Conservation (phyloP, 2,113 vertebrate species). For the Glaucidium brasilianum region DNA sequence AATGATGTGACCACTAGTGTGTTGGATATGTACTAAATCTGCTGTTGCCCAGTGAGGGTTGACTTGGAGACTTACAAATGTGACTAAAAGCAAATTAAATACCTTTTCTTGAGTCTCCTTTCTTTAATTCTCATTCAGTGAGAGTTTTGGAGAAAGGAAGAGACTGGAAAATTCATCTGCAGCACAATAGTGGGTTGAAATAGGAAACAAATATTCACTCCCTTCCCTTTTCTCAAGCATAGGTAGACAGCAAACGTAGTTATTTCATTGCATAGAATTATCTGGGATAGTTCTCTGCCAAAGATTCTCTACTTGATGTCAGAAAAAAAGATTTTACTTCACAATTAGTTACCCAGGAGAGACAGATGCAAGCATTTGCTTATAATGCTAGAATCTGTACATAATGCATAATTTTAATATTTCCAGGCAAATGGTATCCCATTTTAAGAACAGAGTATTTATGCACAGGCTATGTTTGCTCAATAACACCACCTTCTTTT, state of each 20-base stretch:
- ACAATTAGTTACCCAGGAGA: background rate
- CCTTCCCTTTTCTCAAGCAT: background rate
- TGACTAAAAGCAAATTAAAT: background rate
- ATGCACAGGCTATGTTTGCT: background rate
- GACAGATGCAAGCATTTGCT: background rate
- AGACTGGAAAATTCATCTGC: background rate
- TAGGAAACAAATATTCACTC: background rate
- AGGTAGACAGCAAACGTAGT: background rate
- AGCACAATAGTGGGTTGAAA: background rate
- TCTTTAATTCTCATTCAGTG: background rate
- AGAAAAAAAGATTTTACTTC: background rate
- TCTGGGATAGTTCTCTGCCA: background rate
- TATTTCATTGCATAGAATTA: background rate
- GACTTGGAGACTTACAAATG: background rate
- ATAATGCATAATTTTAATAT: background rate
- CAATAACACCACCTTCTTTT: background rate
- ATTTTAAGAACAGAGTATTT: background rate
- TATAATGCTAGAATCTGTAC: background rate
- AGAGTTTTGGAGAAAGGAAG: background rate
- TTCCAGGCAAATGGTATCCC: background rate
- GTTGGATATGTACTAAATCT: background rate
- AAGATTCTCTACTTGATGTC: background rate
- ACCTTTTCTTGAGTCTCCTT: background rate
- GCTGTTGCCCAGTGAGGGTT: background rate
- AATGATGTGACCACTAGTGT: background rate